phyloP scores from a whole-genome alignment of 1,140 invertebrate genomes.

The Nixonia krombeini region DNA sequence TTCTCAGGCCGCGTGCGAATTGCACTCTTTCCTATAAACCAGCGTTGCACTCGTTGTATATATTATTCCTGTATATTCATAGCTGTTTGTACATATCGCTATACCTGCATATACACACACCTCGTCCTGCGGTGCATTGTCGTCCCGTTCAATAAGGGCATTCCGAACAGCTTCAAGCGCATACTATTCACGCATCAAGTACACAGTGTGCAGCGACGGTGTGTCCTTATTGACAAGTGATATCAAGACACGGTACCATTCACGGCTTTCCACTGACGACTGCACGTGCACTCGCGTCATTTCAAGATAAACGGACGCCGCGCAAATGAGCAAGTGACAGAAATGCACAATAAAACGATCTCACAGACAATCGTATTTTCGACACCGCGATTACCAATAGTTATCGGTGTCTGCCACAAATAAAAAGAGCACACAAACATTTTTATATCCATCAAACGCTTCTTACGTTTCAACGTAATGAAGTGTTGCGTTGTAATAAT shows the following conservation, averaged over 20 bases:
- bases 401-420: too few relatives aligned
- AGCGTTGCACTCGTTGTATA: background rate
- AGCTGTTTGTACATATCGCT: background rate
- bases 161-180: slow-evolving; percentile 16
- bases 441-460: too few relatives aligned
- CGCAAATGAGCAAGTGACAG: slow-evolving; percentile 10
- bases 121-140: background rate
- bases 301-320: background rate
- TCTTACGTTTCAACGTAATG: too few relatives aligned
- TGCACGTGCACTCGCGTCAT: background rate
- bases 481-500: too few relatives aligned
- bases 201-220: background rate
- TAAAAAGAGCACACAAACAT: too few relatives aligned
- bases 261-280: slow-evolving; percentile 27
- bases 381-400: too few relatives aligned
- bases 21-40: slow-evolving; percentile 27
- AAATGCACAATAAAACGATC: slow-evolving; percentile 12
- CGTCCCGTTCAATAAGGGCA: slow-evolving; percentile 5
- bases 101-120: background rate
- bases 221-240: slow-evolving; percentile 19
- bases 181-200: slow-evolving; percentile 15
- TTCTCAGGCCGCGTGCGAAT: background rate
- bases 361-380: too few relatives aligned
- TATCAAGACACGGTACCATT: slow-evolving; percentile 33
- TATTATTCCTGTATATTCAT: background rate